These are phyloP conservation scores for Harmothoe impar DNA, from an alignment of 2,888 invertebrate genomes.

Conservation along the genomic window DNA sequence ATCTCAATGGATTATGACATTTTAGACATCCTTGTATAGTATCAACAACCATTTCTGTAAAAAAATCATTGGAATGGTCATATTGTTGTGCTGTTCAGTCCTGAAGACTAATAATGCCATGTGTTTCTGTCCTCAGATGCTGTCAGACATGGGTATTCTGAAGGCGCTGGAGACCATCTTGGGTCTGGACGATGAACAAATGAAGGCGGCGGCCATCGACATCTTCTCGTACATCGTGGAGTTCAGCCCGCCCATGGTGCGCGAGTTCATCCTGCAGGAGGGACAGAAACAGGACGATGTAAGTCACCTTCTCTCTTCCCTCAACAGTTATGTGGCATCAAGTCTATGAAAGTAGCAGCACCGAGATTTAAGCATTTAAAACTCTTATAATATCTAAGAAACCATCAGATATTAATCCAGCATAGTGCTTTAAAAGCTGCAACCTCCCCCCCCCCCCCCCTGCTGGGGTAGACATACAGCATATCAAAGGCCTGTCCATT, in stretches of 20 bases:
- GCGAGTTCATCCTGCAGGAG: conserved; percentile 98
- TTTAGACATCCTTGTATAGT: no score
- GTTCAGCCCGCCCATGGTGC: conserved; percentile 97
- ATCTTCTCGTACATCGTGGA: conserved; percentile 99
- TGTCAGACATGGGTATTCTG: conserved; percentile 82
- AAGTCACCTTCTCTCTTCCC: conserved; percentile 81
- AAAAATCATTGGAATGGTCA: no score
- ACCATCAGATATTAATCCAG: no score
- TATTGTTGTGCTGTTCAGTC: no score
- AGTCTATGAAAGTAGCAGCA: background rate
- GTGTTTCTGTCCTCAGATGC: conserved; percentile 76
- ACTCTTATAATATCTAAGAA: background rate
- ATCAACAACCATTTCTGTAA: no score
- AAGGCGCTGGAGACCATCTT: conserved; percentile 82
- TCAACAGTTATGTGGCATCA: no score
- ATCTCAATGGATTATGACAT: no score
- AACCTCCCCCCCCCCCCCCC: no score
- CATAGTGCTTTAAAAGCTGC: no score
- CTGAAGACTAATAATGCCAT: no score
- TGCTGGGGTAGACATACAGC: no score
- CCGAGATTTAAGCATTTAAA: background rate
- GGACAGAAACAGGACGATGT: conserved; percentile 93
- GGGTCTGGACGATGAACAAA: conserved; percentile 93
- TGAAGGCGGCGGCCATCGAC: conserved; percentile 98
- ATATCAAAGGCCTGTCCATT: no score